These are phyloP conservation scores for Nannospalax galili DNA, from an alignment of 2,113 vertebrate genomes.

Conservation along the genomic window DNA sequence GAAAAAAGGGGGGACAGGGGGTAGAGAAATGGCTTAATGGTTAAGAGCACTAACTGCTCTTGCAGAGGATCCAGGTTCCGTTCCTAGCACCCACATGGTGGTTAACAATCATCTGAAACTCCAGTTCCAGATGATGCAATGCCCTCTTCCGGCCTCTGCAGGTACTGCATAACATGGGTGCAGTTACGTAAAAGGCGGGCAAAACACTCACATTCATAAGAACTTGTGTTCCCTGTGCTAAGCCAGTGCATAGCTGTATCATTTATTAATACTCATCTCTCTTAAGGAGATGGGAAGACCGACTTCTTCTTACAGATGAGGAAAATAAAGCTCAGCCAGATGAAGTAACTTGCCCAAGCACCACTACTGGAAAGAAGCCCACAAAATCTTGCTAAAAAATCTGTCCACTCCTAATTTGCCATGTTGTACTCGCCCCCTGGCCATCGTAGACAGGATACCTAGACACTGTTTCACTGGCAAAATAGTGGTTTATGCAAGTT, in stretches of 20 bases:
- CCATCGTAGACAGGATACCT: not conserved
- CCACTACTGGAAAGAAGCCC: not conserved
- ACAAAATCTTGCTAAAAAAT: not conserved
- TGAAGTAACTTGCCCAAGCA: not conserved
- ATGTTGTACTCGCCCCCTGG: fast-evolving
- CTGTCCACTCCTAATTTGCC: not conserved
- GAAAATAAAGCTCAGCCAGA: not conserved
- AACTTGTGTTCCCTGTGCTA: not conserved
- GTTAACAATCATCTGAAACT: not conserved
- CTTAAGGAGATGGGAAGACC: not conserved
- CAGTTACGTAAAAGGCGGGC: too few species aligned
- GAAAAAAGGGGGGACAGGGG: too few species aligned
- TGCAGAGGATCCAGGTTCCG: not conserved
- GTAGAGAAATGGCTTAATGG: not conserved
- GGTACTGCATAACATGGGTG: too few species aligned
- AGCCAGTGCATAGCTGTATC: not conserved
- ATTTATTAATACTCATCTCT: not conserved
- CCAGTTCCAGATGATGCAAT: not conserved
- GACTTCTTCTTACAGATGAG: not conserved
- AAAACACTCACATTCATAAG: not conserved
- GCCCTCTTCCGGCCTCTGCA: not conserved
- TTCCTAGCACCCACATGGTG: not conserved
- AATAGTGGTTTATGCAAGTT: not conserved
- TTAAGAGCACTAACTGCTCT: not conserved
- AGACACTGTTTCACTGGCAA: not conserved